A percentile compares a stretch with the other conserved stretches of the same genome.
These are phyloP conservation scores for Sebastes ruberrimus DNA, from an alignment of 2,797 vertebrate genomes.

Conservation along the genomic window DNA sequence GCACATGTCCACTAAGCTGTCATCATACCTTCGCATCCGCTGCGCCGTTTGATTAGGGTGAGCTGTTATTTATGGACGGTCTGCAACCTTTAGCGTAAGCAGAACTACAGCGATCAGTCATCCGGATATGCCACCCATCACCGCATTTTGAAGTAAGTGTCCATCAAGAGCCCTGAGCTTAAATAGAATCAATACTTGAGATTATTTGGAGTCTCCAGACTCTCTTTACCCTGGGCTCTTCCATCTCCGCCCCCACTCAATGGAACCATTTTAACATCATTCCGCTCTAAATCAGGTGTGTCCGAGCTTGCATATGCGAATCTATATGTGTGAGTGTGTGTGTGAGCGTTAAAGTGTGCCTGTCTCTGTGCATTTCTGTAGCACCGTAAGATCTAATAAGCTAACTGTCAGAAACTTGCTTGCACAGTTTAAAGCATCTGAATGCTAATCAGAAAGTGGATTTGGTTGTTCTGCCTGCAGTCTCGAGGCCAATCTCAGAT, in stretches of 20 bases:
- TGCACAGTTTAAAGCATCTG: conserved; percentile 37
- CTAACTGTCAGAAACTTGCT: conserved; percentile 38
- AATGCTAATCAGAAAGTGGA: conserved; percentile 55
- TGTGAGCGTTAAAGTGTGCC: neutral
- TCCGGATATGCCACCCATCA: conserved; percentile 69
- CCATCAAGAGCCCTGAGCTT: conserved; percentile 62
- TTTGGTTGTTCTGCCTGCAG: conserved; percentile 30
- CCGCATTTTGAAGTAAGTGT: conserved; percentile 53
- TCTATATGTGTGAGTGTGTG: neutral
- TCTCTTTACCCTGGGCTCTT: conserved; percentile 73
- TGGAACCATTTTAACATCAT: conserved; percentile 66
- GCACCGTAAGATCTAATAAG: conserved; percentile 41
- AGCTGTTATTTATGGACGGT: conserved; percentile 60
- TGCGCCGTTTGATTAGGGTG: conserved; percentile 48
- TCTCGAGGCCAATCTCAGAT: conserved; percentile 19
- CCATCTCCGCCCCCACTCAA: conserved; percentile 65
- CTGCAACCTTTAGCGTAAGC: conserved; percentile 61
- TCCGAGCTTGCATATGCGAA: conserved; percentile 11
- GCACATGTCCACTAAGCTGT: conserved; percentile 44
- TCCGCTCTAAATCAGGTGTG: conserved; percentile 63
- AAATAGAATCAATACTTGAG: conserved; percentile 78
- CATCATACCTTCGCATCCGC: conserved; percentile 39
- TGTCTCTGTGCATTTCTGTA: conserved; percentile 13
- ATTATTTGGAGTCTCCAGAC: conserved; percentile 76
- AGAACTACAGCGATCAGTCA: conserved; percentile 64